These are phyloP conservation scores for Pyrgilauda ruficollis DNA, from an alignment of 2,113 vertebrate genomes.

Conservation along the genomic window DNA sequence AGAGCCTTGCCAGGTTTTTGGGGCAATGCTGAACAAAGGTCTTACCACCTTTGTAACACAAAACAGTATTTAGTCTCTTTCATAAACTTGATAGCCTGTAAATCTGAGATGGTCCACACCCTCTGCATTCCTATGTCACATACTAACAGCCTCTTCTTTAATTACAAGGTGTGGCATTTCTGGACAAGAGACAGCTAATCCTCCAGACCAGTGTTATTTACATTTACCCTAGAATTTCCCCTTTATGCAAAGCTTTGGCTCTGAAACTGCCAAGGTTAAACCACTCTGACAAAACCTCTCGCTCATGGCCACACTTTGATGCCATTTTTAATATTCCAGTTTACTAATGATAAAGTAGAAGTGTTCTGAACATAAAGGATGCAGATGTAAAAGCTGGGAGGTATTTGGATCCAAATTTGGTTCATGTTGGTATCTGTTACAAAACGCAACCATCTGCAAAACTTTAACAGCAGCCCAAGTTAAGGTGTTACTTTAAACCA, in stretches of 20 bases:
- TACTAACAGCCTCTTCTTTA: constrained; percentile 70
- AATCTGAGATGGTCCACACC: constrained; percentile 53
- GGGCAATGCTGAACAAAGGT: constrained; percentile 60
- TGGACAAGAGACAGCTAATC: constrained; percentile 59
- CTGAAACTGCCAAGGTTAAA: constrained; percentile 3
- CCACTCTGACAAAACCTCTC: neutral
- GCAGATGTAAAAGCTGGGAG: constrained; percentile 24
- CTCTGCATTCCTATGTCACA: constrained; percentile 50
- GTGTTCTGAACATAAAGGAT: neutral
- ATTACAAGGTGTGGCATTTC: constrained; percentile 74
- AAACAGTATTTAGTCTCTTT: constrained; percentile 59
- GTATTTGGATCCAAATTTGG: constrained; percentile 1
- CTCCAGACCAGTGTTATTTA: constrained; percentile 47
- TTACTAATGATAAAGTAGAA: neutral
- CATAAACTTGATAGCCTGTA: constrained; percentile 53
- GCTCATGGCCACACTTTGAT: constrained; percentile 47
- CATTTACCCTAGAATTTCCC: constrained; percentile 37
- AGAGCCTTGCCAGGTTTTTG: constrained; percentile 51
- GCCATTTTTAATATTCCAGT: constrained; percentile 19
- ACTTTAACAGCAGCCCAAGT: neutral
- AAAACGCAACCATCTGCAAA: constrained; percentile 7
- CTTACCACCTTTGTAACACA: constrained; percentile 49
- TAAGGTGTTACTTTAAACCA: neutral
- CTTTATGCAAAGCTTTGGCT: constrained; percentile 15
- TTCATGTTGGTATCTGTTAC: neutral